Evolutionary conservation across 2,797 vertebrate species (phyloP).

Genomic region (Cheirogaleus major): DNA sequence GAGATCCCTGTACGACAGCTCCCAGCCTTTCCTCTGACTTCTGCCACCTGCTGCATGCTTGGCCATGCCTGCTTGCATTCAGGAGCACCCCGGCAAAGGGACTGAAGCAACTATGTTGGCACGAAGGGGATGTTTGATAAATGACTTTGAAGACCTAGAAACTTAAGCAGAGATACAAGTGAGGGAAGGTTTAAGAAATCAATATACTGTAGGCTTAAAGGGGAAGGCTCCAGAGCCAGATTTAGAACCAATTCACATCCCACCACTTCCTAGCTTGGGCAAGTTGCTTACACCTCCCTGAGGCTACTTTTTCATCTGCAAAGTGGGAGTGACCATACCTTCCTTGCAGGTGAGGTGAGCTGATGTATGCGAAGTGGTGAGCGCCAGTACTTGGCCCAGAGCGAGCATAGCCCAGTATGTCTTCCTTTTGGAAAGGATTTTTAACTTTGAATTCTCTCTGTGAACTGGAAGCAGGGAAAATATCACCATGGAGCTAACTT

Average conservation of each 20-base stretch:
- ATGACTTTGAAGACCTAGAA: not conserved
- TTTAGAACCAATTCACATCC: not conserved
- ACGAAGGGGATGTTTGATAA: not conserved
- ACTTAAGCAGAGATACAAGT: not conserved
- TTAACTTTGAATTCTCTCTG: slow-evolving; percentile 38
- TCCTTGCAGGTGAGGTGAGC: not conserved
- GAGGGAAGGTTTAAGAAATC: not conserved
- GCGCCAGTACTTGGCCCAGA: not conserved
- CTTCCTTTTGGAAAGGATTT: slow-evolving; percentile 18
- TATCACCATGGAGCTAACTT: not conserved
- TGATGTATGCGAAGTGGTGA: not conserved
- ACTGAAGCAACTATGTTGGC: not conserved
- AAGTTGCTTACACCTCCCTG: not conserved
- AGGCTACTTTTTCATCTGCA: not conserved
- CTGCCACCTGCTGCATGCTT: not conserved
- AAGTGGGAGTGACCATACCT: not conserved
- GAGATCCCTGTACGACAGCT: not conserved
- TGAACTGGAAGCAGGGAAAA: not conserved
- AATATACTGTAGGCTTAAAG: not conserved
- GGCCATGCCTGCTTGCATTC: not conserved
- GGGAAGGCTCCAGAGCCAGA: not conserved
- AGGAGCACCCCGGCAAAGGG: not conserved
- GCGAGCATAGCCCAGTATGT: not conserved
- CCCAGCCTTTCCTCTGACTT: not conserved
- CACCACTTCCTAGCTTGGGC: not conserved